Evolutionary conservation across 2,113 vertebrate genomes (phyloP), one percentile per base, ranked within the genome.

Genomic region (Chelonoidis abingdonii): DNA sequence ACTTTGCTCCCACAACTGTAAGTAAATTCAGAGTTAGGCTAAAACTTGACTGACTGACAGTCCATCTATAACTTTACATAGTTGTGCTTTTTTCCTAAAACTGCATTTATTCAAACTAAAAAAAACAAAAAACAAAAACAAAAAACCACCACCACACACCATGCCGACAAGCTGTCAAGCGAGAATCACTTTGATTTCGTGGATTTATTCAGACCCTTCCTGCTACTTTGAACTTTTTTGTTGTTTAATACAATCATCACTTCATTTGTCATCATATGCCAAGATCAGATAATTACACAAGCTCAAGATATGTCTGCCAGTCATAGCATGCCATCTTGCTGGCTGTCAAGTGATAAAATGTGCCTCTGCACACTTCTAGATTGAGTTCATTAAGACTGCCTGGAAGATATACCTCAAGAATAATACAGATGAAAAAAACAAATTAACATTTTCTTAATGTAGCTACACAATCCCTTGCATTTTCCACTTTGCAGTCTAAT

Each of bases 221-320:
- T 96, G 94, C 94, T 96, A 94, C 95, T 96, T 96, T 97, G 97
- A 98, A 97, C 95, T 97, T 97, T 97, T 97, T 96, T 96, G 93
- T 97, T 96, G 96, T 98, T 97, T 96, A 97, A 96, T 97, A 92
- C 81, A 95, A 97, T 97, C 90, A 96, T 96, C 75, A 84, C 94
- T 97, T 96, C 93, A 96, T 97, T 92, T 93, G 94, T 94, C 96
- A 91, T 94, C 93, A 83, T 96, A 88, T 95, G 91, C 96, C 87
- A 93, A 95, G 94, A 97, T 84, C 78, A 90, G 89, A 93, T 90
- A 95, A 95, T 95, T 96, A 94, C 94, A 96, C 89, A 95, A 97
- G 87, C 93, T 89, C 93, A 89, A 95, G 96, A 94, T 96, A 97
- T 93, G 94, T 97, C 97, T 97, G 97, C 94, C 97, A 96, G 93